Base-by-base conservation (phyloP, 1,140 invertebrate species). In the Scaptomyza montana region DNA sequence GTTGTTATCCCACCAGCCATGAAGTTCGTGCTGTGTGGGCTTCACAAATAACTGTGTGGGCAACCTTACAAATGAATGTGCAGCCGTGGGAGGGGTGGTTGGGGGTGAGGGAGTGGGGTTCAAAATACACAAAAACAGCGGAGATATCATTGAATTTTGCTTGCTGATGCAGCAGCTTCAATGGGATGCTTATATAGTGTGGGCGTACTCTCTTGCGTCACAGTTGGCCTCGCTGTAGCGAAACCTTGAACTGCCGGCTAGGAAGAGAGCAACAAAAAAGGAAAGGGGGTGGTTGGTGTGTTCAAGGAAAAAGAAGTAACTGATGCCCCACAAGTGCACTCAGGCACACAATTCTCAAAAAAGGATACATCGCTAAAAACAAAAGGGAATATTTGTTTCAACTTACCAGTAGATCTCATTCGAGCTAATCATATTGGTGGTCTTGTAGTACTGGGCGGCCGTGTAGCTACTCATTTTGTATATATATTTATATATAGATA, bases 381-480 rank as follows among this genome's bases (percentile, higher is more conserved):
- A 21, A 54, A 33, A 33, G 25, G 28, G 25, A 41, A 41, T 55
- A 55, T 47, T 8, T 16, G 41, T 30, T 13, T 21, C 51, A 62
- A 91, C 90, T 91, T 77, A 91, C 90, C 90, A 91, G 81, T 91
- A 91, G 74, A 91, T 91, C 67, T 91, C 90, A 65, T 91, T 91
- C 68, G 89, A 91, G 74, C 89, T 91, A 90, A 91, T 86, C 90
- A 91, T 91, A 79, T 85, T 91, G 89, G 79, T 90, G 84, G 84
- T 87, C 85, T 87, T 87, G 85, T 87, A 87, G 74, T 87, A 87
- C 49, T 84, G 79, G 73, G 84, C 84, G 72, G 84, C 85, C 67
- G 84, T 87, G 64, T 87, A 87, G 84, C 84, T 87, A 66, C 84
- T 87, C 84, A 87, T 87, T 74, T 2, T 74, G 71, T 63, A 54